Evolutionary conservation across 2,797 vertebrate genomes (phyloP).

Genomic region (Oophaga sylvatica): DNA sequence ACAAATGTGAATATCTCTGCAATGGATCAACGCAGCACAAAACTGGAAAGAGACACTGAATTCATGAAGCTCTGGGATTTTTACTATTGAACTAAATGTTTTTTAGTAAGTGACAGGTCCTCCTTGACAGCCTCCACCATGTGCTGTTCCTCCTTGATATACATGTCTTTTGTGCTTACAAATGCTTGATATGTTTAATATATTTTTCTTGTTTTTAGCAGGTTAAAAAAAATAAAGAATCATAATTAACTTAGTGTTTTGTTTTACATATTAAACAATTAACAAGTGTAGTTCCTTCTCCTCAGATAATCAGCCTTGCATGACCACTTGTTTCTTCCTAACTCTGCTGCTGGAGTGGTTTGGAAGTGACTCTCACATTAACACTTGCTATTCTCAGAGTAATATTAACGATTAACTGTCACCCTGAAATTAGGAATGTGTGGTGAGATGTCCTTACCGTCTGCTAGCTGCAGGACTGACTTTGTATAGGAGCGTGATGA

Average conservation of each 20-base stretch:
- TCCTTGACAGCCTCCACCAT: not conserved
- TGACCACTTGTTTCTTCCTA: constrained; percentile 75
- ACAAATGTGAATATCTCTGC: no score
- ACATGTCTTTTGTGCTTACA: constrained; percentile 65
- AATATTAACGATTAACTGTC: constrained; percentile 79
- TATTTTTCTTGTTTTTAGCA: constrained; percentile 91
- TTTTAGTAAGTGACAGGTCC: no score
- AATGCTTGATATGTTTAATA: constrained; percentile 79
- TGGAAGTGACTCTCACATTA: constrained; percentile 65
- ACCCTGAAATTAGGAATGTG: constrained; percentile 67
- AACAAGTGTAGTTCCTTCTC: constrained; percentile 69
- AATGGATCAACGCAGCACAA: no score
- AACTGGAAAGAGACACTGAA: no score
- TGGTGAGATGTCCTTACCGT: constrained; percentile 69
- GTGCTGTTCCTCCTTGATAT: not conserved
- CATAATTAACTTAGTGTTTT: constrained; percentile 71
- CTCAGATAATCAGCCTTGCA: constrained; percentile 74
- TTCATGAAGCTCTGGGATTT: no score
- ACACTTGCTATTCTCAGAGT: constrained; percentile 72
- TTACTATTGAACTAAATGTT: no score
- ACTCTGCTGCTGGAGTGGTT: constrained; percentile 68
- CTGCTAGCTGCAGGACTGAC: constrained; percentile 70
- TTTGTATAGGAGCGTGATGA: constrained; percentile 68
- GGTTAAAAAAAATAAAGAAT: constrained; percentile 80
- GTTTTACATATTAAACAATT: constrained; percentile 74